Evolutionary conservation across 2,888 invertebrate species (phyloP).

Genomic region (Calliphora vomitoria): DNA sequence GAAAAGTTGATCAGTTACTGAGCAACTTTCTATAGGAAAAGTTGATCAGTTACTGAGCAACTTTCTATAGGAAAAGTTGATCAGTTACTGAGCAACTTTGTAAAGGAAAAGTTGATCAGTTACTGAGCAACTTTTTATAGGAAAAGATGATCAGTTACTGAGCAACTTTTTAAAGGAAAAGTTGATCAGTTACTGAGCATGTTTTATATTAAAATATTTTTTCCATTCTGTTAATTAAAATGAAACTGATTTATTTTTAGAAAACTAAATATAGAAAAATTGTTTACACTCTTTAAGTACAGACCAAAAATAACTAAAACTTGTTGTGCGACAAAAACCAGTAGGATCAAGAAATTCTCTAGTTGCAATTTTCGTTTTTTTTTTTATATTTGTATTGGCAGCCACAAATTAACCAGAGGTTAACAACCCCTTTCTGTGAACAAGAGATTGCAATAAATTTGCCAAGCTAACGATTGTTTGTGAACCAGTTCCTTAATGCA

Average conservation of each 20-base stretch:
- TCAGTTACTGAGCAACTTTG: too few relatives aligned
- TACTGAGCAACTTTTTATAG: too few relatives aligned
- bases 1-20: too few relatives aligned
- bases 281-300: not conserved
- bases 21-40: too few relatives aligned
- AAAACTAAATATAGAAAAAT: constrained; percentile 1
- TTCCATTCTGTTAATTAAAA: not conserved
- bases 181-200: too few relatives aligned
- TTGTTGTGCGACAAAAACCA: not conserved
- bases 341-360: constrained; percentile 1
- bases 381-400: too few relatives aligned
- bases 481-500: constrained; percentile 67
- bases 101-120: too few relatives aligned
- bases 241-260: constrained; percentile 19
- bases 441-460: constrained; percentile 25
- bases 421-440: constrained; percentile 42
- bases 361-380: not conserved
- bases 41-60: too few relatives aligned
- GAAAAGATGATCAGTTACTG: too few relatives aligned
- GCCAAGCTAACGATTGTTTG: not conserved
- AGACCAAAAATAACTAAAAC: not conserved
- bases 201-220: too few relatives aligned
- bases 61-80: too few relatives aligned
- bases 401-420: constrained; percentile 14
- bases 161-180: too few relatives aligned